These are phyloP conservation scores for Helogale parvula DNA, from an alignment of 2,113 vertebrate species.

Conservation along the genomic window DNA sequence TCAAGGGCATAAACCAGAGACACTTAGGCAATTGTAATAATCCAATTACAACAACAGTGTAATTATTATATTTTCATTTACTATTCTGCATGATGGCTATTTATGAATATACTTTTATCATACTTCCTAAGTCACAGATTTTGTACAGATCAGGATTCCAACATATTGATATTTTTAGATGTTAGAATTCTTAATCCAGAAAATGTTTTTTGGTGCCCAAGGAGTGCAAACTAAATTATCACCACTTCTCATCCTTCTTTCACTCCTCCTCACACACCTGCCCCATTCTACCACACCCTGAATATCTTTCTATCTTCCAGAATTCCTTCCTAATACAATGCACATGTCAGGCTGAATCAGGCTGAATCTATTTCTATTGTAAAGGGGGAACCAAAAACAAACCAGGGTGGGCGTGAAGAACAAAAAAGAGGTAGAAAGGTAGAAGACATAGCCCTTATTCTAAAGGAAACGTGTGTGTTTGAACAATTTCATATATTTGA, in stretches of 20 bases:
- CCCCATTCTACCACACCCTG: accelerated
- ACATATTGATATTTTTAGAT: neutral
- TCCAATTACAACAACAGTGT: neutral
- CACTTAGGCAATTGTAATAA: neutral
- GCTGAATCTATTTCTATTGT: neutral
- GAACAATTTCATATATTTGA: neutral
- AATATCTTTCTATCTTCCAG: neutral
- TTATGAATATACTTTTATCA: neutral
- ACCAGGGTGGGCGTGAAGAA: neutral
- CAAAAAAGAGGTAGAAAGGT: neutral
- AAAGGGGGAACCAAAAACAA: neutral
- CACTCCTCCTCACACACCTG: neutral
- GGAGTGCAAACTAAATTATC: neutral
- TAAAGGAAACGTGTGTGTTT: neutral
- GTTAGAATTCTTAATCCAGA: neutral
- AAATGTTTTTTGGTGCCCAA: neutral
- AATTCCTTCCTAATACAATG: neutral
- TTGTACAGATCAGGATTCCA: neutral
- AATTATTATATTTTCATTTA: neutral
- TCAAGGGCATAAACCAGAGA: neutral
- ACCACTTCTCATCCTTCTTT: neutral
- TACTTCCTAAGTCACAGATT: neutral
- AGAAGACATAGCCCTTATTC: neutral
- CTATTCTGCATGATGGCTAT: neutral
- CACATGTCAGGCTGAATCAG: neutral